Conservation (phyloP, 2,113 vertebrate genomes). For the Sarotherodon lohbergeri region DNA sequence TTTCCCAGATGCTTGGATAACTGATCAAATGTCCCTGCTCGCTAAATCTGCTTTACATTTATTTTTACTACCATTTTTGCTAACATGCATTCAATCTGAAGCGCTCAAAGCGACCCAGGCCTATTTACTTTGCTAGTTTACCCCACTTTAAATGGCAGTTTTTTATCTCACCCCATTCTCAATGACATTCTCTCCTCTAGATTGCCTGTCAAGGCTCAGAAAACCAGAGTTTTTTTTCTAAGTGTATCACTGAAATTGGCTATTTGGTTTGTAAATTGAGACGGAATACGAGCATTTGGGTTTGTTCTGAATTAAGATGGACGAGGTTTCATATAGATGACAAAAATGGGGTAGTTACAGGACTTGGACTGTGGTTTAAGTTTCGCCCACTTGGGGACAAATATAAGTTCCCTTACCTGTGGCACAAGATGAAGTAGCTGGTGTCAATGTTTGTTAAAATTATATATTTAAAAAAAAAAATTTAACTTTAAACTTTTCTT, state of each 20-base stretch:
- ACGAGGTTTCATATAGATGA: constrained; percentile 31
- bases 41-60: constrained; percentile 43
- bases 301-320: constrained; percentile 39
- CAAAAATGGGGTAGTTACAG: not conserved
- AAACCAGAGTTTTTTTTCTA: not conserved
- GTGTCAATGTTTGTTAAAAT: not conserved
- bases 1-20: not conserved
- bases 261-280: constrained; percentile 52
- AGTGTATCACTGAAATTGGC: constrained; percentile 37
- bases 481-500: not conserved
- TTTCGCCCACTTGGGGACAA: not conserved
- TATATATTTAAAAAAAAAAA: not conserved
- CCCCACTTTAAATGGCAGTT: constrained; percentile 36
- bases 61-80: constrained; percentile 17
- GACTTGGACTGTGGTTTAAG: not conserved
- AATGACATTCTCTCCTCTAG: constrained; percentile 27
- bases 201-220: constrained; percentile 15
- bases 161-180: constrained; percentile 41
- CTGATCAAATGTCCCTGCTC: constrained; percentile 2
- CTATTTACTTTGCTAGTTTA: constrained; percentile 34
- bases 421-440: not conserved
- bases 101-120: not conserved
- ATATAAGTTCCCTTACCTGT: not conserved
- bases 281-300: not conserved
- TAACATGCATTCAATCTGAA: not conserved